Base-by-base conservation (phyloP, 2,888 invertebrate species). In the Platycnemis pennipes region DNA sequence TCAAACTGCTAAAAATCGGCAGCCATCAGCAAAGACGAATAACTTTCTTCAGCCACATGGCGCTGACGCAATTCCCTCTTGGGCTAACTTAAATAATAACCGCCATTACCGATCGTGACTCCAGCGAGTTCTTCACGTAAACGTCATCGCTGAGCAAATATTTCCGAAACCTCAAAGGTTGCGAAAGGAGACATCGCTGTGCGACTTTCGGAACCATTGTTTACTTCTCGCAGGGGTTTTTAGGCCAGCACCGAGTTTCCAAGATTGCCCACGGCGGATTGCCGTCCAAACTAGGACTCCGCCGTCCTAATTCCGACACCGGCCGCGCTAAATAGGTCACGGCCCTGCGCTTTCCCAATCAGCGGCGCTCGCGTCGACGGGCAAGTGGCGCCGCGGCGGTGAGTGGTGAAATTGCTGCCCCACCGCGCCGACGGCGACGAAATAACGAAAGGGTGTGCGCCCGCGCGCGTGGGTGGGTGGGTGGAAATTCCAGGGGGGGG, bases 261-360 rank as follows among this genome's bases (percentile, higher is more conserved):
- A 42, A 86, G 42, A 44, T 8, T 22, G 86, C 4, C 26, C 86
- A 42, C 86, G 86, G 13, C 42, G 86, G 42, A 26, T 19, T 44
- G 22, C 37, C 42, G 7, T 44, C 26, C 42, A 16, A 86, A 42
- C 86, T 86, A 86, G 86, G 86, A 7, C 86, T 86, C 86, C 19
- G 19, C 19, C 86, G 86, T 44, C 86, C 86, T 86, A 86, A 86
- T 86, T 86, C 86, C 86, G 86, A 86, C 86, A 44, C 86, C 13
- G 22, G 86, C 42, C 86, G 42, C 42, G 4, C 86, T 86, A 86
- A 86, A 86, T 86, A n/a, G 86, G 86, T 86, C 86, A 86, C 86
- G 86, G 86, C 86, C 86, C 86, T n/a, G 44, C 26, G 63, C 44
- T 42, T 86, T 86, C 42, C 86, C 86, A 42, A 86, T 8, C 86